Conservation (phyloP, 30 jellyfish, hydroid and myxozoan genomes). For the Pelagia noctiluca region DNA sequence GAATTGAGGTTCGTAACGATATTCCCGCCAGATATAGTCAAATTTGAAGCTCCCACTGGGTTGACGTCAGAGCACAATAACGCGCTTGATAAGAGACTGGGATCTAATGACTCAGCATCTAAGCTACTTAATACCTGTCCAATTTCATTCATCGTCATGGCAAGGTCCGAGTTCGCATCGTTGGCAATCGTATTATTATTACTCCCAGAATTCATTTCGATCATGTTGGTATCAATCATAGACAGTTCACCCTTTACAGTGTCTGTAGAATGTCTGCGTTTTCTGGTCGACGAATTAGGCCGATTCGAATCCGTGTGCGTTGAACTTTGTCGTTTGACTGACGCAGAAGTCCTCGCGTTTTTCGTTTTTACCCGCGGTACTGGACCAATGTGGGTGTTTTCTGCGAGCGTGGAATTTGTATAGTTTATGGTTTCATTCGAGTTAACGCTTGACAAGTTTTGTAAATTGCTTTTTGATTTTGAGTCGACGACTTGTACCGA, state of each 20-base stretch:
- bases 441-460: background rate
- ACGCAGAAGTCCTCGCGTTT: background rate
- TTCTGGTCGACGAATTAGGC: conserved; percentile 46
- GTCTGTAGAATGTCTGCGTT: conserved; percentile 73
- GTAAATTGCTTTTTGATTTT: background rate
- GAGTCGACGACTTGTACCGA: conserved; percentile 38
- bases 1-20: conserved; percentile 43
- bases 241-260: conserved; percentile 23
- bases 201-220: conserved; percentile 18
- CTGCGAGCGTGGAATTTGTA: conserved; percentile 42
- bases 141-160: conserved; percentile 47
- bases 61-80: conserved; percentile 48
- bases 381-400: conserved; percentile 52
- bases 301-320: conserved; percentile 7
- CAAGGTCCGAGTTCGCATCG: conserved; percentile 41
- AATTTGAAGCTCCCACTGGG: conserved; percentile 45
- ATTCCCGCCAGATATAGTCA: conserved; percentile 58
- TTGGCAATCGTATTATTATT: conserved; percentile 21
- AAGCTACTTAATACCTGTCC: conserved; percentile 59
- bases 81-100: conserved; percentile 45
- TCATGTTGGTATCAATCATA: conserved; percentile 13
- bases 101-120: conserved; percentile 60
- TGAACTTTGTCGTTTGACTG: conserved; percentile 51
- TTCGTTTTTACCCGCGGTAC: conserved; percentile 80
- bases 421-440: background rate